These are phyloP conservation scores for Furcula furcula DNA, from an alignment of 2,888 invertebrate genomes.

Conservation along the genomic window DNA sequence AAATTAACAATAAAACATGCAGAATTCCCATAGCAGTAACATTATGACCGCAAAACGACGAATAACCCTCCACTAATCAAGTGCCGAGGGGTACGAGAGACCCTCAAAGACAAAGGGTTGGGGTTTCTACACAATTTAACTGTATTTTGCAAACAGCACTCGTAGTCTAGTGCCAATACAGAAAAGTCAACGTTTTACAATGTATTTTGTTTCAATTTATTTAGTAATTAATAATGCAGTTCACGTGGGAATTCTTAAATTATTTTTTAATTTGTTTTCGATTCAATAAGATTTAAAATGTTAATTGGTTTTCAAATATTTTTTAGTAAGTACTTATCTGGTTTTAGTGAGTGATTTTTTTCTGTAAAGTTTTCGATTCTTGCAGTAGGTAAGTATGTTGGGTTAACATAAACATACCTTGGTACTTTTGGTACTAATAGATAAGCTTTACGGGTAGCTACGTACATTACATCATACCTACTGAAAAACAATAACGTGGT, in stretches of 20 bases:
- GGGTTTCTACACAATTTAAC: conserved; percentile 59
- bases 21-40: conserved; percentile 19
- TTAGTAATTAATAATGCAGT: conserved; percentile 27
- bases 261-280: not conserved
- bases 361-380: too few species aligned
- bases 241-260: conserved; percentile 62
- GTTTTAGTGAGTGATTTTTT: too few species aligned
- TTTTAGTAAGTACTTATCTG: not conserved
- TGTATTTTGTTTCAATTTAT: conserved; percentile 52
- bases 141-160: conserved; percentile 76
- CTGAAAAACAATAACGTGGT: too few species aligned
- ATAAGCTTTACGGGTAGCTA: too few species aligned
- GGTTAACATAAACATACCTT: too few species aligned
- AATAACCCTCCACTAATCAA: conserved; percentile 56
- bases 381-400: too few species aligned
- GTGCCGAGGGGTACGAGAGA: conserved; percentile 32
- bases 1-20: conserved; percentile 19
- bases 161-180: conserved; percentile 44
- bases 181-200: conserved; percentile 48
- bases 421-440: too few species aligned
- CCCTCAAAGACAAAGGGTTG: conserved; percentile 60
- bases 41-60: conserved; percentile 27
- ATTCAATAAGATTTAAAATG: not conserved
- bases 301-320: not conserved
- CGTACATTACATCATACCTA: too few species aligned